Evolutionary conservation across 2,113 vertebrate species (phyloP).

Genomic region (Bagarius yarrelli): DNA sequence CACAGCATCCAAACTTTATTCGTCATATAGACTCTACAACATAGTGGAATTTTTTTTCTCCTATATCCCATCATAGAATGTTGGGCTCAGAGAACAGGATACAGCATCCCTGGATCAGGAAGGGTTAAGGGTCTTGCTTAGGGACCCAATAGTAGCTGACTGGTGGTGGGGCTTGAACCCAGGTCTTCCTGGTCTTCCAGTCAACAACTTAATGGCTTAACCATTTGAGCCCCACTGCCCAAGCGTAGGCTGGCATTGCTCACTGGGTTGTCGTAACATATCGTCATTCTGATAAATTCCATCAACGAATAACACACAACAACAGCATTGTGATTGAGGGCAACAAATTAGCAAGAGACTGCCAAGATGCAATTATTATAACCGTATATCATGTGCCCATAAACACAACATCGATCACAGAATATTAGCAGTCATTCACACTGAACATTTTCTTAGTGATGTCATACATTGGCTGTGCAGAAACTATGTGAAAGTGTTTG

Average conservation of each 20-base stretch:
- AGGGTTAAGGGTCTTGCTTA: too few relatives aligned
- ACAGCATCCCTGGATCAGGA: too few relatives aligned
- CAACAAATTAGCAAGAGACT: neutral
- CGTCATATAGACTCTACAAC: too few relatives aligned
- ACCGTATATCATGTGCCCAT: neutral
- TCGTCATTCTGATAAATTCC: neutral
- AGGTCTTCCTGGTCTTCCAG: too few relatives aligned
- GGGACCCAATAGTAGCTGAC: too few relatives aligned
- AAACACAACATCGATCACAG: neutral
- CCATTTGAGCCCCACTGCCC: too few relatives aligned
- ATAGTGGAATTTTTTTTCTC: too few relatives aligned
- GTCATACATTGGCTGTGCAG: conserved; percentile 6
- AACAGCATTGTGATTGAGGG: neutral
- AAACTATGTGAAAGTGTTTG: conserved; percentile 15
- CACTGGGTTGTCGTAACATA: neutral
- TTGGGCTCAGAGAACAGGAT: too few relatives aligned
- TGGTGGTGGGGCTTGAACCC: too few relatives aligned
- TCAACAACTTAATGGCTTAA: too few relatives aligned
- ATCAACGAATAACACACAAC: neutral
- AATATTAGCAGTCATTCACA: neutral
- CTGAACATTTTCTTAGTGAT: neutral
- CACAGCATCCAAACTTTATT: neutral
- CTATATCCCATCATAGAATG: too few relatives aligned
- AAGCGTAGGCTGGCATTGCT: too few relatives aligned
- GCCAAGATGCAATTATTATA: neutral